phyloP scores from a whole-genome alignment of 2,113 vertebrate genomes.

The Martes martes region DNA sequence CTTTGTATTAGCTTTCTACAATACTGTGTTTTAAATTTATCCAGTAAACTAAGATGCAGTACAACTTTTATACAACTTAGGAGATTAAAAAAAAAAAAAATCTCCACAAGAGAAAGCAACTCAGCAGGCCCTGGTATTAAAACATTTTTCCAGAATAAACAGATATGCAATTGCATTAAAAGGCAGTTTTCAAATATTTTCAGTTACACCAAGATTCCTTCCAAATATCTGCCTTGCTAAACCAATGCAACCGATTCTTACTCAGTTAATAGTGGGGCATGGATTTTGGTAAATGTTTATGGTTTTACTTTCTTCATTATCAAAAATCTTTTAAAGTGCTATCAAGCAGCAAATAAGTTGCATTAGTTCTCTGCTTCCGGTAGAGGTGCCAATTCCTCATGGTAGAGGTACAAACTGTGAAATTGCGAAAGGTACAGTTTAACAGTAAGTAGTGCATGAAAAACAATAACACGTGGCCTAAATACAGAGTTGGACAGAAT shows the following conservation, averaged over 20 bases:
- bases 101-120: conserved; percentile 54
- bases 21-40: conserved; percentile 66
- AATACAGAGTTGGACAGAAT: conserved; percentile 57
- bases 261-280: conserved; percentile 22
- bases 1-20: conserved; percentile 63
- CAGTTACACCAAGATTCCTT: conserved; percentile 54
- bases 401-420: conserved; percentile 7
- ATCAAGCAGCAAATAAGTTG: conserved; percentile 43
- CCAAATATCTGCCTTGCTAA: conserved; percentile 56
- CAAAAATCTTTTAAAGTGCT: conserved; percentile 48
- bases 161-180: conserved; percentile 58
- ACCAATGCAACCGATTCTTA: conserved; percentile 46
- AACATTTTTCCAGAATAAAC: conserved; percentile 60
- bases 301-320: conserved; percentile 44
- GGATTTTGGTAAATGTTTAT: conserved; percentile 21
- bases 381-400: conserved; percentile 11
- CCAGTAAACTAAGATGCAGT: conserved; percentile 71
- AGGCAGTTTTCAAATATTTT: conserved; percentile 61
- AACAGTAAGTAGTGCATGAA: conserved; percentile 49
- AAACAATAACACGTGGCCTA: conserved; percentile 37
- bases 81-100: conserved; percentile 56
- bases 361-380: background rate
- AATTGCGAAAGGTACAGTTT: conserved; percentile 30
- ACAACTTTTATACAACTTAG: conserved; percentile 68
- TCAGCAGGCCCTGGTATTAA: conserved; percentile 59